phyloP scores from a whole-genome alignment of 1,140 invertebrate species.

The Panagrolaimus sp. region DNA sequence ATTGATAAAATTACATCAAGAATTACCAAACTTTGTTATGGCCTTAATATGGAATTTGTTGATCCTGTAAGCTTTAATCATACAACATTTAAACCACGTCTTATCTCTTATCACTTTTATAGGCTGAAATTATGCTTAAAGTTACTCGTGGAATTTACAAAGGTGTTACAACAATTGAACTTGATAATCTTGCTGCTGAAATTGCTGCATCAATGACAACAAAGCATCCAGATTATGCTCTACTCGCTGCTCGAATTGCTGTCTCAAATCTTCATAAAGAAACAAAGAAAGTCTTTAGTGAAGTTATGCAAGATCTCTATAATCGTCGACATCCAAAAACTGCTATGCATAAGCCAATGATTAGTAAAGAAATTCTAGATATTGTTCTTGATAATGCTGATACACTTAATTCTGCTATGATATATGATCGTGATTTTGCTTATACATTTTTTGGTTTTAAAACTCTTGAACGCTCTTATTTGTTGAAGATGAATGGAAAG shows the following conservation, averaged over 20 bases:
- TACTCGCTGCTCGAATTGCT: conserved; percentile 86
- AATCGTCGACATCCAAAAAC: conserved; percentile 16
- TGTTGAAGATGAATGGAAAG: conserved; percentile 86
- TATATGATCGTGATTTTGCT: conserved; percentile 91
- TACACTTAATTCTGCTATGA: conserved; percentile 52
- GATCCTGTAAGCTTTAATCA: conserved; percentile 70
- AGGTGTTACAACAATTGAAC: conserved; percentile 88
- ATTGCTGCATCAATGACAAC: conserved; percentile 91
- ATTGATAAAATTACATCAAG: conserved; percentile 96
- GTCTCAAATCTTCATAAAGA: conserved; percentile 96
- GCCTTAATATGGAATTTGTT: conserved; percentile 86
- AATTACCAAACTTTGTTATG: conserved; percentile 89
- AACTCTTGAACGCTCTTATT: conserved; percentile 88
- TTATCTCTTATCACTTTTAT: background rate
- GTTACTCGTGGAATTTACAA: conserved; percentile 86
- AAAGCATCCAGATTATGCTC: conserved; percentile 91
- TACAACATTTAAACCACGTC: background rate
- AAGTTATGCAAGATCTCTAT: conserved; percentile 14
- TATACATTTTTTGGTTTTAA: conserved; percentile 99
- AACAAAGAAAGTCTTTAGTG: conserved; percentile 44
- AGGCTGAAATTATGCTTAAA: conserved; percentile 60
- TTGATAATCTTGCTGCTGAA: conserved; percentile 94
- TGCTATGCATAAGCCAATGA: background rate
- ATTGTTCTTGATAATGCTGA: conserved; percentile 5
- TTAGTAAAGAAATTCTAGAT: conserved; percentile 1